phyloP scores from a whole-genome alignment of 2,113 vertebrate species.

The Chiloscyllium plagiosum region DNA sequence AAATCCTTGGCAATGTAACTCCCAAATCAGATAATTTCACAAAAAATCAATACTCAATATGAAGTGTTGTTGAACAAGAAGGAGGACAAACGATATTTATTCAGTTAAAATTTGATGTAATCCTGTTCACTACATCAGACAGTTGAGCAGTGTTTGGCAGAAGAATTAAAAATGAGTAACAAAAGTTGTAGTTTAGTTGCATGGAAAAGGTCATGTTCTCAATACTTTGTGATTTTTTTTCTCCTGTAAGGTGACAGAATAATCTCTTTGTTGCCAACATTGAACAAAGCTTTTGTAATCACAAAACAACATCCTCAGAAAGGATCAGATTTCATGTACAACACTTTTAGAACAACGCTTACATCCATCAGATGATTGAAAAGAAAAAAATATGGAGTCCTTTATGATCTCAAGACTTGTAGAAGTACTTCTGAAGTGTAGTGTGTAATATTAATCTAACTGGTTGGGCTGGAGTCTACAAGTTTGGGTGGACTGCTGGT shows the following conservation, averaged over 20 bases:
- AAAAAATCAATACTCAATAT: not conserved
- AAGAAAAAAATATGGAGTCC: not conserved
- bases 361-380: not conserved
- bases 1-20: not conserved
- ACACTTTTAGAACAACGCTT: not conserved
- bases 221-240: not conserved
- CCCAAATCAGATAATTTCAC: not conserved
- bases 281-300: not conserved
- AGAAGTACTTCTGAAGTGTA: not conserved
- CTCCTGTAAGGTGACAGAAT: not conserved
- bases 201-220: not conserved
- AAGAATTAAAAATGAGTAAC: not conserved
- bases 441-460: not conserved
- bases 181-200: not conserved
- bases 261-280: not conserved
- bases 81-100: not conserved
- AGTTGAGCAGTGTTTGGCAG: not conserved
- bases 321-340: conserved; percentile 2
- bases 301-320: not conserved
- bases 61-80: not conserved
- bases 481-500: not conserved
- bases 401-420: not conserved
- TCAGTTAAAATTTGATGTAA: not conserved
- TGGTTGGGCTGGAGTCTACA: not conserved
- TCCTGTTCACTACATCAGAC: not conserved